Percentiles rank a stretch among this genome's conserved stretches.
phyloP scores from a whole-genome alignment of 1,140 invertebrate genomes.

The Drosophila arizonae region DNA sequence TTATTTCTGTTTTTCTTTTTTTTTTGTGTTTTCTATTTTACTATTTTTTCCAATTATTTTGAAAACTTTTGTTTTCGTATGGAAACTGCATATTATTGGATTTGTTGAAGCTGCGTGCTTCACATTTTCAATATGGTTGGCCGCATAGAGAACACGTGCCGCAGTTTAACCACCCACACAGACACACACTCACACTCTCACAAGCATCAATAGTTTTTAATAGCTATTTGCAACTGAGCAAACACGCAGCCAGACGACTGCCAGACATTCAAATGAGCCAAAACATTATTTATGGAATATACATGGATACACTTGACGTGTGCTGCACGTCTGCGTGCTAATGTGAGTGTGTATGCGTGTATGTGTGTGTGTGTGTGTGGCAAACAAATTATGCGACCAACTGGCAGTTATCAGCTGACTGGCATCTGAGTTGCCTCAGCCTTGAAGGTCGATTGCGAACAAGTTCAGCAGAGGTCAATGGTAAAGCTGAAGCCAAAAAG shows the following conservation, averaged over 20 bases:
- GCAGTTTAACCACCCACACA: constrained; percentile 1
- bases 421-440: not conserved
- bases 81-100: not conserved
- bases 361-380: constrained; percentile 11
- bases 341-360: constrained; percentile 3
- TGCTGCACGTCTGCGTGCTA: constrained; percentile 1
- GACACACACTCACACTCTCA: not conserved
- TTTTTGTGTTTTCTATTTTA: not conserved
- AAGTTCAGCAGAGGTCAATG: constrained; percentile 10
- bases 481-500: constrained; percentile 16
- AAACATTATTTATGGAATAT: constrained; percentile 65
- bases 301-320: constrained; percentile 39
- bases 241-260: constrained; percentile 51
- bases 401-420: constrained; percentile 27
- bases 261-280: constrained; percentile 71
- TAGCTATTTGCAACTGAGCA: constrained; percentile 25
- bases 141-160: not conserved
- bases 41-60: not conserved
- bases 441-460: not conserved
- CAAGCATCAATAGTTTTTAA: not conserved
- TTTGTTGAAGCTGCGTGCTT: constrained; percentile 12
- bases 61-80: not conserved
- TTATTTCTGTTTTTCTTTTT: not conserved
- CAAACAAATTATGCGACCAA: constrained; percentile 33
- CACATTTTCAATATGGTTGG: constrained; percentile 5